Conservation (phyloP, 2,113 vertebrate genomes). For the Tilapia sparmanii region DNA sequence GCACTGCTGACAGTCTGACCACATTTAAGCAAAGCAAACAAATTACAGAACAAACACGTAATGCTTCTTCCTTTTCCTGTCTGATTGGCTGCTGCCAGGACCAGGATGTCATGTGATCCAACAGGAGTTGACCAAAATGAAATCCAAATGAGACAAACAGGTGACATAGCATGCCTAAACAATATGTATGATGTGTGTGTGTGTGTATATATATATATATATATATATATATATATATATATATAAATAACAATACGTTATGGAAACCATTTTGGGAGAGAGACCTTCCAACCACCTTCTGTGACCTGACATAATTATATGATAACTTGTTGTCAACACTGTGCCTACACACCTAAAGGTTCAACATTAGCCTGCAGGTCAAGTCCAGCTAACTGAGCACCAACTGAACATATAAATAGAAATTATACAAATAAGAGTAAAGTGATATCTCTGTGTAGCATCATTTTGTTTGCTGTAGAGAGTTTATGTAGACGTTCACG, state of each 20-base stretch:
- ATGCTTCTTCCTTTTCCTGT: background rate
- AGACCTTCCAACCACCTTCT: background rate
- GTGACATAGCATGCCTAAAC: rapidly evolving
- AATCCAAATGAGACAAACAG: rapidly evolving
- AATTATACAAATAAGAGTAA: background rate
- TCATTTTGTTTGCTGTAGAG: background rate
- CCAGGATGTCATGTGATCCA: constrained; percentile 5
- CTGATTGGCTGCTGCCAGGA: constrained; percentile 39
- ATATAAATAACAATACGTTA: too few relatives aligned
- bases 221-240: too few relatives aligned
- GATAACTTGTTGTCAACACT: background rate
- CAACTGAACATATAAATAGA: background rate
- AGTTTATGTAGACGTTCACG: background rate
- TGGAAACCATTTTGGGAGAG: rapidly evolving
- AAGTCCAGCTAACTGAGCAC: background rate
- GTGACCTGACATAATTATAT: background rate
- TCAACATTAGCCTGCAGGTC: rapidly evolving
- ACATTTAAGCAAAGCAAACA: background rate
- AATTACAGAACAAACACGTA: background rate
- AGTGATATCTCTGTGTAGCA: background rate
- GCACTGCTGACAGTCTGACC: background rate
- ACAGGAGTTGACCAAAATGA: background rate
- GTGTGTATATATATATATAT: too few relatives aligned
- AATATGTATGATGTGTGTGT: too few relatives aligned
- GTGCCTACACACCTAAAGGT: background rate